phyloP scores from a whole-genome alignment of 2,888 invertebrate species.

The Aphidoletes aphidimyza region DNA sequence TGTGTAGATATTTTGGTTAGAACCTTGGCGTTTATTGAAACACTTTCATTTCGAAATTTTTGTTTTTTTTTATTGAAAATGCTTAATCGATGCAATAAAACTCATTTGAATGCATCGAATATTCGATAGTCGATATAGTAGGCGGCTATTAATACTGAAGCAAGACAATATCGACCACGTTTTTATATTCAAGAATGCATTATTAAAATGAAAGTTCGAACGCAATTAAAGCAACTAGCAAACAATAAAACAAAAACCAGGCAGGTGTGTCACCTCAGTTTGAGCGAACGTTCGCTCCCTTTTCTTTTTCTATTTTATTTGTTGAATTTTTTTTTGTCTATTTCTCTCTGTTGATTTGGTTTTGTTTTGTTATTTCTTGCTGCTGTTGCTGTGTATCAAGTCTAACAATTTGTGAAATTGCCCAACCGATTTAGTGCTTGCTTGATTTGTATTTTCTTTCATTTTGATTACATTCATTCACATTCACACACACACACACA shows the following conservation, averaged over 20 bases:
- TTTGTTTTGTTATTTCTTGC: neutral
- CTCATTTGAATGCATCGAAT: neutral
- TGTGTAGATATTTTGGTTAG: no score
- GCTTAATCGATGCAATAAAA: no score
- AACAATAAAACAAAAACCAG: constrained; percentile 20
- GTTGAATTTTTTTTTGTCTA: neutral
- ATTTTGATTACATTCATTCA: constrained; percentile 19
- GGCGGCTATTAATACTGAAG: constrained; percentile 14
- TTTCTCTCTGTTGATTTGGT: neutral
- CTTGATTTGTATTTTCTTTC: constrained; percentile 31
- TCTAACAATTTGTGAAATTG: neutral
- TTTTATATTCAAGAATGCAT: constrained; percentile 36
- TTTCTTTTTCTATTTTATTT: neutral
- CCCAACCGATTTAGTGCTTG: constrained; percentile 8
- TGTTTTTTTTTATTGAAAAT: no score
- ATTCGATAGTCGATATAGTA: neutral
- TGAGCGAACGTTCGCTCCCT: neutral
- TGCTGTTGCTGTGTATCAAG: no score
- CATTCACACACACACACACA: neutral
- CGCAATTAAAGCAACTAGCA: constrained; percentile 19
- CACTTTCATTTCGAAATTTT: neutral
- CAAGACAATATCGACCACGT: neutral
- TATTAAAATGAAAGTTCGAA: constrained; percentile 43
- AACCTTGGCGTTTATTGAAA: no score
- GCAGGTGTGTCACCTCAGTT: neutral